Evolutionary conservation across 2,797 vertebrate species (phyloP), one percentile per base, ranked within the genome.

Genomic region (Kryptopterus vitreolus): DNA sequence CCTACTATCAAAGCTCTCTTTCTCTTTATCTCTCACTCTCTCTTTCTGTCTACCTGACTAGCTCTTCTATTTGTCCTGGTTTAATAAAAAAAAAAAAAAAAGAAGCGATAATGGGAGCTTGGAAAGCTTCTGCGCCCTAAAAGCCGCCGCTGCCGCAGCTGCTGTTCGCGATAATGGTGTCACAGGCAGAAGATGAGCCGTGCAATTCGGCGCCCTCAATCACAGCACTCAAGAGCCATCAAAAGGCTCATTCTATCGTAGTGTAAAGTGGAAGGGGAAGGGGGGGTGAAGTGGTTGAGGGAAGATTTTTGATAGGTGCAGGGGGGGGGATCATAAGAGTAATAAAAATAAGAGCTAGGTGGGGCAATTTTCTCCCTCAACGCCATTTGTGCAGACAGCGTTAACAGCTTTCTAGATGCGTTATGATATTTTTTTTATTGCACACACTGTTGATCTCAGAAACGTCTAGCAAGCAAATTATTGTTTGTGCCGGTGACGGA

Each of bases 241-340:
- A 88, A 86, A 84, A 86, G 87, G 85, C 87, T 82, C 69, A 82
- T 86, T 86, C 79, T 85, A 85, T 85, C 83, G 66, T 77, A 83
- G 83, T 81, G 43, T 82, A 81, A 85, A 85, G 82, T 57, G 62
- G 61, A 68, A 77, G 43, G 43, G 38, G 38, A 8, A n/a, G 78
- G 16, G 31, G 63, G 22, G 24, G 53, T 1, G 20, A 43, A 43
- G 38, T 43, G 38, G 10, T 43, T 7, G 38, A 15, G 18, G 16
- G 4, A 20, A 3, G 29, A 26, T 29, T 22, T 20, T 9, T 26
- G 5, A 55, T 26, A 16, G 69, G 43, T 43, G 10, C 7, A 10
- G 38, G 7, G 38, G 10, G 7, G 8, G 38, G 10, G 38, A 43
- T 7, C 20, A 8, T 43, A 43, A 68, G 20, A 73, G 18, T 26